These are phyloP conservation scores for Pyralis farinalis DNA, from an alignment of 2,888 invertebrate species.

Conservation along the genomic window DNA sequence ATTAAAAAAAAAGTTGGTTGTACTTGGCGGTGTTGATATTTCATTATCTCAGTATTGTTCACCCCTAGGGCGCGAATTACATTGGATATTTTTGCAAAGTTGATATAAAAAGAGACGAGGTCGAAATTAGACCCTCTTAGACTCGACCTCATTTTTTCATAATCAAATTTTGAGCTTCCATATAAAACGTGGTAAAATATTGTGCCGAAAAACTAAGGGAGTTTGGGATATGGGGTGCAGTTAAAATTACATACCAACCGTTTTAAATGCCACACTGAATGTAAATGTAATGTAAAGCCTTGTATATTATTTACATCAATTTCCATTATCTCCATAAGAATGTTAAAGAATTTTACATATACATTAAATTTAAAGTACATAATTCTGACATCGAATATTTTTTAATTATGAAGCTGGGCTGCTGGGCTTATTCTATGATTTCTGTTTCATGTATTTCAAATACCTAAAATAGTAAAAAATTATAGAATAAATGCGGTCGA, in stretches of 20 bases:
- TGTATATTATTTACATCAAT: too few relatives aligned
- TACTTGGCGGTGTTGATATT: constrained; percentile 35
- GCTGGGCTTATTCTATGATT: too few relatives aligned
- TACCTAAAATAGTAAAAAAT: too few relatives aligned
- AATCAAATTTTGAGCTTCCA: constrained; percentile 54
- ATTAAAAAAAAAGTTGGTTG: constrained; percentile 18
- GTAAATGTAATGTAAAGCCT: too few relatives aligned
- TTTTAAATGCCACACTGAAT: too few relatives aligned
- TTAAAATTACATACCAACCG: constrained; percentile 6
- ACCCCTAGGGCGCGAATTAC: constrained; percentile 43
- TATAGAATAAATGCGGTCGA: too few relatives aligned
- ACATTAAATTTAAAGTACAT: too few relatives aligned
- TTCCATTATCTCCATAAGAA: too few relatives aligned
- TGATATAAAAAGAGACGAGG: constrained; percentile 51
- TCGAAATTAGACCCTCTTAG: constrained; percentile 52
- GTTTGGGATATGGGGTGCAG: constrained; percentile 3
- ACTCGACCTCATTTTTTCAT: constrained; percentile 47
- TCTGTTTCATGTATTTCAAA: too few relatives aligned
- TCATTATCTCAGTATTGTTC: constrained; percentile 54
- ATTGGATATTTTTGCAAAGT: constrained; percentile 49
- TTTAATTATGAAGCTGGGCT: too few relatives aligned
- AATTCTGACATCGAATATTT: too few relatives aligned
- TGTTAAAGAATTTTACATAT: too few relatives aligned
- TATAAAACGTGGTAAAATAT: constrained; percentile 39
- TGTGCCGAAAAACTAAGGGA: neutral